phyloP scores from a whole-genome alignment of 2,888 invertebrate genomes.

The Sialis fuliginosa region DNA sequence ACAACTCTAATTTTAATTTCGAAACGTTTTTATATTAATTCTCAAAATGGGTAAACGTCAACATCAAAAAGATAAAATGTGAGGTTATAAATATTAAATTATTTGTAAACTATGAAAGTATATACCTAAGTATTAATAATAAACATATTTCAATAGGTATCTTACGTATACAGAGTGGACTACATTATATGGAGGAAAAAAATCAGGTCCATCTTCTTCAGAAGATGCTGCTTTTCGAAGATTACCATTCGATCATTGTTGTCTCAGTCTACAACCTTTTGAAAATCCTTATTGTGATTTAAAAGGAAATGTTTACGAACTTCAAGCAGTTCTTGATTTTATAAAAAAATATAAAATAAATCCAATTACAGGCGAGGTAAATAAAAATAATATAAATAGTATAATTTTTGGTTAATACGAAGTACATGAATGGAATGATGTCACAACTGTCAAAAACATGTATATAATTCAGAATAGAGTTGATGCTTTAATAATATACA shows the following conservation, averaged over 20 bases:
- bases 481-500: no score
- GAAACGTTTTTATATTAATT: neutral
- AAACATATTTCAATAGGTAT: slow-evolving; percentile 37
- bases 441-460: no score
- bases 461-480: no score
- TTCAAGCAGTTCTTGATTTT: slow-evolving; percentile 72
- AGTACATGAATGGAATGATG: no score
- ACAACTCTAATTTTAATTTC: no score
- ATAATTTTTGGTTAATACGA: neutral
- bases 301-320: slow-evolving; percentile 85
- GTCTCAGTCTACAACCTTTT: slow-evolving; percentile 80
- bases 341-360: slow-evolving; percentile 82
- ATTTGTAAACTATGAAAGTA: neutral
- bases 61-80: slow-evolving; percentile 91
- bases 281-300: slow-evolving; percentile 80
- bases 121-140: slow-evolving; percentile 1
- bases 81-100: slow-evolving; percentile 16
- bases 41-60: slow-evolving; percentile 78
- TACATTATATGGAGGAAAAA: slow-evolving; percentile 78
- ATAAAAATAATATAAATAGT: neutral
- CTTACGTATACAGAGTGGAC: slow-evolving; percentile 78
- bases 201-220: slow-evolving; percentile 42
- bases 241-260: slow-evolving; percentile 85
- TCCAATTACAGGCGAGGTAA: slow-evolving; percentile 79
- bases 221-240: slow-evolving; percentile 74